Evolutionary conservation across 2,113 vertebrate species (phyloP).

Genomic region (Nothocercus julius): DNA sequence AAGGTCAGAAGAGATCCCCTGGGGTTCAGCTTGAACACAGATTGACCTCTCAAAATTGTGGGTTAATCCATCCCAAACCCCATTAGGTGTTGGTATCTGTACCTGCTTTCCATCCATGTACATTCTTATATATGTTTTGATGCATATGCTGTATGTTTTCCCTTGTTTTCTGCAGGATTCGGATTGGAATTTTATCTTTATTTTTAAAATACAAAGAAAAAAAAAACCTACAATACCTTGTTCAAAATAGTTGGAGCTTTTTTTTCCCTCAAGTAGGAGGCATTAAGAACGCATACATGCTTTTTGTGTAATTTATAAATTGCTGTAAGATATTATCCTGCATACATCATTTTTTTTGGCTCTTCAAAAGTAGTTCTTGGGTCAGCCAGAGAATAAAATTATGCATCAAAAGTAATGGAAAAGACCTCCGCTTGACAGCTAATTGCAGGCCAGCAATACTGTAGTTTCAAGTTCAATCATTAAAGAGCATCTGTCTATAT

Average conservation of each 20-base stretch:
- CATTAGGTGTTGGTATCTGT: not conserved
- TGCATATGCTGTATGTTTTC: not conserved
- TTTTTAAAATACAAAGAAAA: not conserved
- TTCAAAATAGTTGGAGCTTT: not conserved
- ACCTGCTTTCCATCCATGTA: not conserved
- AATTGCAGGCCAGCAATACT: too few species aligned
- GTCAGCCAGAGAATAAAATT: slow-evolving; percentile 55
- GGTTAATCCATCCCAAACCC: not conserved
- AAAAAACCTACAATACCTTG: not conserved
- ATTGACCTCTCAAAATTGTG: not conserved
- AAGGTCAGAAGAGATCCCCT: not conserved
- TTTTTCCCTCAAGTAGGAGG: not conserved
- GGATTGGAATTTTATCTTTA: not conserved
- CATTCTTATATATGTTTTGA: not conserved
- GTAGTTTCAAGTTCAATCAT: too few species aligned
- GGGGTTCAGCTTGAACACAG: not conserved
- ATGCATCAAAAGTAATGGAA: slow-evolving; percentile 34
- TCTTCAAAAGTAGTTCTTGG: not conserved
- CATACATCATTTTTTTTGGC: slow-evolving; percentile 46
- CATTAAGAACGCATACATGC: not conserved
- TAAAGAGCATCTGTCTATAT: not conserved
- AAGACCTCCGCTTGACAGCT: slow-evolving; percentile 1
- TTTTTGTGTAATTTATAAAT: slow-evolving; percentile 14
- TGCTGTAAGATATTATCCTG: not conserved
- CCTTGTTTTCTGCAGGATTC: not conserved